These are phyloP conservation scores for Setipinna tenuifilis DNA, from an alignment of 2,797 vertebrate species.

Conservation along the genomic window DNA sequence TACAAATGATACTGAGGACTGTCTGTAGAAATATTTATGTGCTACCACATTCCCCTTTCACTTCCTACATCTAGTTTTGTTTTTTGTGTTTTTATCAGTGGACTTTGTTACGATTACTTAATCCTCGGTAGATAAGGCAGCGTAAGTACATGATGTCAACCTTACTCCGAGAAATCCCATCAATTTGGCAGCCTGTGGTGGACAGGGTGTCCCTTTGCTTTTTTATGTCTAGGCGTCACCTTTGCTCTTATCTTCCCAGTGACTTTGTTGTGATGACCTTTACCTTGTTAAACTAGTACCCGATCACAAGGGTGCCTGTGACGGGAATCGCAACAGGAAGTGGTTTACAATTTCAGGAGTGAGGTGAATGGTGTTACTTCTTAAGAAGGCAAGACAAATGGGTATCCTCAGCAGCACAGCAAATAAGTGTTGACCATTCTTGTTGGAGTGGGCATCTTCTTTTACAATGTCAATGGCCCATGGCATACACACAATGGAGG, in stretches of 20 bases:
- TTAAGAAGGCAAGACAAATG: not conserved
- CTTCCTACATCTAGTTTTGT: not conserved
- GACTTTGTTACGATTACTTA: not conserved
- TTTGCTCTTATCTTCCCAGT: constrained; percentile 7
- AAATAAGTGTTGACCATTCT: not conserved
- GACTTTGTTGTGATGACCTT: constrained; percentile 58
- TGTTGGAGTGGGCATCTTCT: too few relatives aligned
- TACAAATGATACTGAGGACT: not conserved
- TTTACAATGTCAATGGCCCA: too few relatives aligned
- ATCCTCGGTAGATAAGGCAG: not conserved
- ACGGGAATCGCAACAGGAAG: constrained; percentile 53
- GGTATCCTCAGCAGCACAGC: not conserved
- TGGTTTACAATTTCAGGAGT: constrained; percentile 40
- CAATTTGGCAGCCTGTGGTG: not conserved
- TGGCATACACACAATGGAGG: too few relatives aligned
- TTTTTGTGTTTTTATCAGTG: not conserved
- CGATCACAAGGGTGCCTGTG: constrained; percentile 40
- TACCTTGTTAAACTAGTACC: constrained; percentile 59
- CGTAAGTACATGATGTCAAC: not conserved
- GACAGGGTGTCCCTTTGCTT: constrained; percentile 27
- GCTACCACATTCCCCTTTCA: constrained; percentile 54
- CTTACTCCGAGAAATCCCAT: not conserved
- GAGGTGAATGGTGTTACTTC: not conserved
- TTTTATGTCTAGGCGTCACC: constrained; percentile 38
- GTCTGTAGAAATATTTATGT: constrained; percentile 48